Evolutionary conservation across 2,888 invertebrate genomes (phyloP).

Genomic region (Chymomyza amoena): DNA sequence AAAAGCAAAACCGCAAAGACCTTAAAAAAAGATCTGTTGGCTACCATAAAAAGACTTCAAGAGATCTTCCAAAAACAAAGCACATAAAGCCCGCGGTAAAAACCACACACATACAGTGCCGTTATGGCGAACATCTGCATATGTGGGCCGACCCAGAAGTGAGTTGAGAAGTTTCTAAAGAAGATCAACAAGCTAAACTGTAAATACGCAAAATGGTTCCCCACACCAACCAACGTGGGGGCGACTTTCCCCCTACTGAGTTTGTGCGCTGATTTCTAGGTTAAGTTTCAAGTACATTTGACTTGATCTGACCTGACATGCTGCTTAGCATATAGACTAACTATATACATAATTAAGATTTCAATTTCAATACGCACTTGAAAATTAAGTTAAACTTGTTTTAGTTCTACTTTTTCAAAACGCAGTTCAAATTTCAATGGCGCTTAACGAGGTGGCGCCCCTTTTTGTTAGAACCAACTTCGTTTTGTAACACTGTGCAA

Average conservation of each 20-base stretch:
- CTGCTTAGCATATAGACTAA: not conserved
- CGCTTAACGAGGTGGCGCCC: not conserved
- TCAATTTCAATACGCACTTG: not conserved
- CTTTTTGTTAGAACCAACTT: not conserved
- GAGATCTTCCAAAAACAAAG: slow-evolving; percentile 38
- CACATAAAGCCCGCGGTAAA: not conserved
- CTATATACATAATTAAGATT: not conserved
- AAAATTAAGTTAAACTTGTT: slow-evolving; percentile 39
- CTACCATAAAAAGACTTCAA: slow-evolving; percentile 47
- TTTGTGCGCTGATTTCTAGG: not conserved
- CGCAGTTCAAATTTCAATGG: slow-evolving; percentile 49
- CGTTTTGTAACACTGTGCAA: not conserved
- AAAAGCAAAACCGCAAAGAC: slow-evolving; percentile 24
- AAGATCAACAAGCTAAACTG: not conserved
- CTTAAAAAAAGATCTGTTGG: slow-evolving; percentile 4
- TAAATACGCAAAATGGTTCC: not conserved
- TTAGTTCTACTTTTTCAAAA: slow-evolving; percentile 52
- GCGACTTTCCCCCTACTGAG: not conserved
- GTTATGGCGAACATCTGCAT: slow-evolving; percentile 23
- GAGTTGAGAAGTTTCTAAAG: too few relatives aligned
- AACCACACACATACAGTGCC: slow-evolving; percentile 7
- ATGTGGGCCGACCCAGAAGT: slow-evolving; percentile 1
- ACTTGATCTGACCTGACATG: not conserved
- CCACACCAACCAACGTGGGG: too few relatives aligned
- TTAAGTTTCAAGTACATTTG: not conserved